phyloP scores from a whole-genome alignment of 2,888 invertebrate genomes.

The Thera britannica region DNA sequence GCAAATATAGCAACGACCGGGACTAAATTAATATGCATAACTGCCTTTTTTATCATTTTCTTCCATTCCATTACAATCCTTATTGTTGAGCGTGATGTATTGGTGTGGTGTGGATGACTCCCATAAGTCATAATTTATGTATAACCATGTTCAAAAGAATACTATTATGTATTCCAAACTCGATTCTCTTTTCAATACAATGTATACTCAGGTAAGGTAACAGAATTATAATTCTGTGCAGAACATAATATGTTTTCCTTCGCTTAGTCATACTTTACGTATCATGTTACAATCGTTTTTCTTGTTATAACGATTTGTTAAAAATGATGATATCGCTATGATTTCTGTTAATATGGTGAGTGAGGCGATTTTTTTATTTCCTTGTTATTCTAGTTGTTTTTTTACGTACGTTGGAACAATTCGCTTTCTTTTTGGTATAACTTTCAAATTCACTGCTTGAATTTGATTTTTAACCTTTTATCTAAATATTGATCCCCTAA shows the following conservation, averaged over 20 bases:
- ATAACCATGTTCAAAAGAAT: slow-evolving; percentile 41
- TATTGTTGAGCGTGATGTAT: neutral
- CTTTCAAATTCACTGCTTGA: too few species aligned
- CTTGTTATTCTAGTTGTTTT: too few species aligned
- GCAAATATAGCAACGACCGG: too few species aligned
- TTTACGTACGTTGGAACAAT: too few species aligned
- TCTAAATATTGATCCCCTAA: too few species aligned
- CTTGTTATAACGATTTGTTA: neutral
- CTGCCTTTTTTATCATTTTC: neutral
- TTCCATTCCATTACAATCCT: neutral
- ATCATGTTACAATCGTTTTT: neutral
- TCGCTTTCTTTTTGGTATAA: too few species aligned
- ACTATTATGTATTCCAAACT: slow-evolving; percentile 54
- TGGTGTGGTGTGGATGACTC: neutral
- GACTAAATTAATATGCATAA: too few species aligned
- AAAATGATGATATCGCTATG: too few species aligned
- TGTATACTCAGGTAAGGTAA: slow-evolving; percentile 36
- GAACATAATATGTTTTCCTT: slow-evolving; percentile 58
- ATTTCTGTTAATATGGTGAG: too few species aligned
- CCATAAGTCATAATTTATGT: neutral
- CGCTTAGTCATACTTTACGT: slow-evolving; percentile 50
- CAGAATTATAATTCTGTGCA: slow-evolving; percentile 57
- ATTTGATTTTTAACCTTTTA: too few species aligned
- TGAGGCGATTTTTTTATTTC: too few species aligned
- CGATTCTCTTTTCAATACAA: slow-evolving; percentile 62